phyloP scores from a whole-genome alignment of 2,888 invertebrate genomes.

The Nipponacmea schrenckii region DNA sequence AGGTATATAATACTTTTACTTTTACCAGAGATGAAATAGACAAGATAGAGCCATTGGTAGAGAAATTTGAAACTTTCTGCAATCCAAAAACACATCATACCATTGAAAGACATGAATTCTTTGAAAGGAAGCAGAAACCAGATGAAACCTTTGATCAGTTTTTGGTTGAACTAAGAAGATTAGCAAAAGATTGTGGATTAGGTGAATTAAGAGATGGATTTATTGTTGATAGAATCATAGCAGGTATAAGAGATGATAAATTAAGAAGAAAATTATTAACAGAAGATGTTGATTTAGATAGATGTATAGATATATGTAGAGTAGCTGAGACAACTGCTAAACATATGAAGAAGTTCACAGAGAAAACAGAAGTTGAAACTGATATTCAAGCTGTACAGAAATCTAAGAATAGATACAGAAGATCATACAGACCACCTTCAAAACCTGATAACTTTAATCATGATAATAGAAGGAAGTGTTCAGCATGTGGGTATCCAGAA shows the following conservation, averaged over 20 bases:
- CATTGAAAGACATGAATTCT: not conserved
- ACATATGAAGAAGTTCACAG: not conserved
- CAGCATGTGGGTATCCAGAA: conserved; percentile 6
- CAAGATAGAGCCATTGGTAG: not conserved
- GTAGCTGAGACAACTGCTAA: not conserved
- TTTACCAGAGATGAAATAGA: conserved; percentile 11
- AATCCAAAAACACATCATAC: conserved; percentile 12
- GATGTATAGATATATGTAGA: conserved; percentile 3
- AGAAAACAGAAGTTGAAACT: not conserved
- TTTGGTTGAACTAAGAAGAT: conserved; percentile 4
- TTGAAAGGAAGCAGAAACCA: conserved; percentile 8
- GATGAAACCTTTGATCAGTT: conserved; percentile 16
- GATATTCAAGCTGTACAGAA: not conserved
- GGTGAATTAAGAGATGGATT: conserved; percentile 19
- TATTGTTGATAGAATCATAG: conserved; percentile 14
- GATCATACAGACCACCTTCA: not conserved
- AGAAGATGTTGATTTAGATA: conserved; percentile 1
- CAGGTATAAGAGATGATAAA: not conserved
- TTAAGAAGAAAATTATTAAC: not conserved
- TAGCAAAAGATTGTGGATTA: conserved; percentile 9
- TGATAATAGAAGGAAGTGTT: not conserved
- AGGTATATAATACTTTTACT: conserved; percentile 13
- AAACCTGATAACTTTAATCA: not conserved
- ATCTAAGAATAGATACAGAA: not conserved
- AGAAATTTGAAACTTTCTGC: conserved; percentile 1